A percentile compares a stretch with the other conserved stretches of the same genome.
Conservation (phyloP, 1,140 invertebrate genomes). For the Drosophila auraria region DNA sequence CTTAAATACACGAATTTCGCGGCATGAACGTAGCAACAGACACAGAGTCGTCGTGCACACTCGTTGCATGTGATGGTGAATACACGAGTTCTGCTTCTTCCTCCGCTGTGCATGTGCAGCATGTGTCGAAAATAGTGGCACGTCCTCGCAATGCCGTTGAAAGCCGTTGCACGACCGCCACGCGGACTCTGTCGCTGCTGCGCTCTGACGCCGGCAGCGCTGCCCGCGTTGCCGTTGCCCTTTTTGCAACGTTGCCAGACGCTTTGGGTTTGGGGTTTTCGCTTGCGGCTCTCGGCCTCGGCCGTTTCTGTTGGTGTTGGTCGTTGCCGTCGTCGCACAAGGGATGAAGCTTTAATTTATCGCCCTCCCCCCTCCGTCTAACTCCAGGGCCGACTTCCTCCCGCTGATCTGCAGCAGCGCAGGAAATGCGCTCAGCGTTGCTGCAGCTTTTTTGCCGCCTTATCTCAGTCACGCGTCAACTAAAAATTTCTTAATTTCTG, state of each 20-base stretch:
- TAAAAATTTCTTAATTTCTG: conserved; percentile 60
- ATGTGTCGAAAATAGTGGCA: conserved; percentile 65
- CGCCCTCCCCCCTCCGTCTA: conserved; percentile 30
- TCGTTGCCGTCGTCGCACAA: conserved; percentile 51
- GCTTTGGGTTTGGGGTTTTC: conserved; percentile 67
- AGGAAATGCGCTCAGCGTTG: conserved; percentile 38
- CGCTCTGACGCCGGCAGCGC: conserved; percentile 8
- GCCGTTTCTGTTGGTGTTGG: conserved; percentile 26
- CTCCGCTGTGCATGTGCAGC: conserved; percentile 66
- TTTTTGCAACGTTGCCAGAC: conserved; percentile 71
- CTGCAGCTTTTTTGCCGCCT: conserved; percentile 25
- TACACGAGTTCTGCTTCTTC: conserved; percentile 5
- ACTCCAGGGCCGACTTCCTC: conserved; percentile 13
- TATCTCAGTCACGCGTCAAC: conserved; percentile 35
- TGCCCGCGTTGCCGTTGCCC: conserved; percentile 49
- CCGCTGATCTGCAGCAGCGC: conserved; percentile 19
- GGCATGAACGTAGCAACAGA: conserved; percentile 5
- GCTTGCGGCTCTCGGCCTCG: conserved; percentile 35
- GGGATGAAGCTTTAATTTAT: conserved; percentile 79
- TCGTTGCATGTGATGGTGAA: conserved; percentile 5
- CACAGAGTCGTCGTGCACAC: conserved; percentile 2
- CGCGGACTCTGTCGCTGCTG: conserved; percentile 29
- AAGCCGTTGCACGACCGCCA: conserved; percentile 77
- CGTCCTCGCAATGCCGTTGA: conserved; percentile 63
- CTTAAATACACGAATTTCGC: not conserved